Conservation (phyloP, 2,888 invertebrate genomes). For the Xestoiulus laeticollis region DNA sequence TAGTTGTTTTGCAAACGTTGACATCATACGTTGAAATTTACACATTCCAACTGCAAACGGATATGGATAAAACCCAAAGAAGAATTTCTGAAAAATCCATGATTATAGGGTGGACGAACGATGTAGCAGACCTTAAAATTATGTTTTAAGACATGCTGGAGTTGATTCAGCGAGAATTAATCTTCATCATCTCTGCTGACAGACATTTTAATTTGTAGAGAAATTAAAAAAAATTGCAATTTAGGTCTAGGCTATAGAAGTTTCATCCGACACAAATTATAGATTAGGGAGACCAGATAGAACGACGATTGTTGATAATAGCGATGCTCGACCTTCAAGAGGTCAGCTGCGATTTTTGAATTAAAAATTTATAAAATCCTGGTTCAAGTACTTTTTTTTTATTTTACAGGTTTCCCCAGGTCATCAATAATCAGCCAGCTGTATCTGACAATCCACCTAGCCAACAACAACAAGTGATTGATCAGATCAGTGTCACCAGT, state of each 20-base stretch:
- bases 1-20: not conserved
- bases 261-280: conserved; percentile 37
- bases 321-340: not conserved
- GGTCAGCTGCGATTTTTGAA: conserved; percentile 12
- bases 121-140: not conserved
- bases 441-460: conserved; percentile 46
- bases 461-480: conserved; percentile 46
- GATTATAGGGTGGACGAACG: conserved; percentile 20
- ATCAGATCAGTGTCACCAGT: conserved; percentile 46
- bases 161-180: not conserved
- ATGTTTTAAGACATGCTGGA: not conserved
- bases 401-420: conserved; percentile 22
- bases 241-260: not conserved
- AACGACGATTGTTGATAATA: conserved; percentile 5
- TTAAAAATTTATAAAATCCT: not conserved
- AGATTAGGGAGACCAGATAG: conserved; percentile 16
- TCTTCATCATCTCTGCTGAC: conserved; percentile 3
- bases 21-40: not conserved
- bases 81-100: not conserved
- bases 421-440: not conserved
- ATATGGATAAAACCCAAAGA: not conserved
- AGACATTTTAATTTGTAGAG: conserved; percentile 3
- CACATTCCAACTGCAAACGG: not conserved
- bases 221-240: not conserved
- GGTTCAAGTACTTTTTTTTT: not conserved